phyloP scores from a whole-genome alignment of 2,888 invertebrate species.

The Tupiocoris notatus region DNA sequence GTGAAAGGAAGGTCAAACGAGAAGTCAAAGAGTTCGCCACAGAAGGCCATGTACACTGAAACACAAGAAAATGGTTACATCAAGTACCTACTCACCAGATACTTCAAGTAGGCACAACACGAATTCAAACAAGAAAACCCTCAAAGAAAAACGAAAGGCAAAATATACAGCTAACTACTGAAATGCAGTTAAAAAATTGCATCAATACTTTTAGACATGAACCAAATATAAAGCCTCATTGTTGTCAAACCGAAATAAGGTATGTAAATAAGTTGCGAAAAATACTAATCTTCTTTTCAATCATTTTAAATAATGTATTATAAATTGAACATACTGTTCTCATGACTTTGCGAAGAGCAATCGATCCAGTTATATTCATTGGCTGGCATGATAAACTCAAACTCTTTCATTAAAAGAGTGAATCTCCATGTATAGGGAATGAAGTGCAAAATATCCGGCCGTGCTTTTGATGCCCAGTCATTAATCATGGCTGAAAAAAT shows the following conservation, averaged over 20 bases:
- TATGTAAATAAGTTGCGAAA: too few species aligned
- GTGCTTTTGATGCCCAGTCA: constrained; percentile 93
- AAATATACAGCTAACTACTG: too few species aligned
- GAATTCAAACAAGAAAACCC: too few species aligned
- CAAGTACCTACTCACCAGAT: too few species aligned
- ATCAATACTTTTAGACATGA: too few species aligned
- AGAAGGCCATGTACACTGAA: constrained; percentile 78
- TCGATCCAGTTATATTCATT: constrained; percentile 99
- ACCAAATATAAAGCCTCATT: too few species aligned
- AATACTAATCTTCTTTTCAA: too few species aligned
- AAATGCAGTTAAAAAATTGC: too few species aligned
- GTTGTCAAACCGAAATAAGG: too few species aligned
- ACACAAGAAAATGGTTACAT: constrained; percentile 31
- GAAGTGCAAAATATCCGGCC: constrained; percentile 90
- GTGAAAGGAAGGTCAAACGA: constrained; percentile 92
- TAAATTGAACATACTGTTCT: constrained; percentile 65
- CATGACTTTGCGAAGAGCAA: constrained; percentile 91
- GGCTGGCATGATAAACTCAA: constrained; percentile 87
- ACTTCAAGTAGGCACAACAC: too few species aligned
- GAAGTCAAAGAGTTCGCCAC: constrained; percentile 89
- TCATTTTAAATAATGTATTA: too few species aligned
- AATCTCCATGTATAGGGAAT: constrained; percentile 97
- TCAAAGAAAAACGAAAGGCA: too few species aligned
- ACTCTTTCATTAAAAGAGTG: constrained; percentile 85
- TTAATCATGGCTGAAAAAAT: constrained; percentile 59